A percentile compares a stretch with the other conserved stretches of the same genome.
Conservation (phyloP, 2,888 invertebrate genomes). For the Diabrotica balteata region DNA sequence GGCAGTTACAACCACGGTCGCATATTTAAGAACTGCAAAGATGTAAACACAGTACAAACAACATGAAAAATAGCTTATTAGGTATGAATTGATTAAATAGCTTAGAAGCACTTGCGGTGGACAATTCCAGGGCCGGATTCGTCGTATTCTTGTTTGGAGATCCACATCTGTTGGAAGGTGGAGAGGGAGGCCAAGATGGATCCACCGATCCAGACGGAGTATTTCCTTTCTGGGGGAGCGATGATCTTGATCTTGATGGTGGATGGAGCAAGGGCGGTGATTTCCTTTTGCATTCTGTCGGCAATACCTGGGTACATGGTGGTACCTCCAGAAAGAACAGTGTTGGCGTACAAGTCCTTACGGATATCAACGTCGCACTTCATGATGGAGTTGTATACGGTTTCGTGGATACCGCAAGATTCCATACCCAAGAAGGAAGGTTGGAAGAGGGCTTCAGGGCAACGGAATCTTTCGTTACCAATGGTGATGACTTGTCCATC, state of each 20-base stretch:
- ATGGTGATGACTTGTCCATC: too few relatives aligned
- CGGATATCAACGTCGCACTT: constrained; percentile 96
- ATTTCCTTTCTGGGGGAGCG: constrained; percentile 95
- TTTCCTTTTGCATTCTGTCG: constrained; percentile 48
- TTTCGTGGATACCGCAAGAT: constrained; percentile 73
- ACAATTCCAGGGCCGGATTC: constrained; percentile 91
- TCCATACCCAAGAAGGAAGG: too few relatives aligned
- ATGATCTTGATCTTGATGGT: constrained; percentile 96
- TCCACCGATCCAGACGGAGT: constrained; percentile 99
- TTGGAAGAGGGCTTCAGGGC: too few relatives aligned
- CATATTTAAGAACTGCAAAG: constrained; percentile 46
- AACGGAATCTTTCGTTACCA: too few relatives aligned
- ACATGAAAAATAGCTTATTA: constrained; percentile 45
- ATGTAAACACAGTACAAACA: constrained; percentile 47
- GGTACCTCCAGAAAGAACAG: constrained; percentile 90
- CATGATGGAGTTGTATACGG: constrained; percentile 97
- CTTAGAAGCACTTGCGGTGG: constrained; percentile 97
- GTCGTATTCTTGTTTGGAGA: too few relatives aligned
- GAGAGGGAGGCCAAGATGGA: too few relatives aligned
- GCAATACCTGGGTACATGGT: constrained; percentile 74
- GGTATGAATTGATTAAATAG: constrained; percentile 35
- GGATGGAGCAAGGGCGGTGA: constrained; percentile 89
- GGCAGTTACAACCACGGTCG: constrained; percentile 55
- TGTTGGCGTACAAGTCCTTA: constrained; percentile 93
- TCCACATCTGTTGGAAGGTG: too few relatives aligned